phyloP scores from a whole-genome alignment of 2,113 vertebrate species.

The Callospermophilus lateralis region DNA sequence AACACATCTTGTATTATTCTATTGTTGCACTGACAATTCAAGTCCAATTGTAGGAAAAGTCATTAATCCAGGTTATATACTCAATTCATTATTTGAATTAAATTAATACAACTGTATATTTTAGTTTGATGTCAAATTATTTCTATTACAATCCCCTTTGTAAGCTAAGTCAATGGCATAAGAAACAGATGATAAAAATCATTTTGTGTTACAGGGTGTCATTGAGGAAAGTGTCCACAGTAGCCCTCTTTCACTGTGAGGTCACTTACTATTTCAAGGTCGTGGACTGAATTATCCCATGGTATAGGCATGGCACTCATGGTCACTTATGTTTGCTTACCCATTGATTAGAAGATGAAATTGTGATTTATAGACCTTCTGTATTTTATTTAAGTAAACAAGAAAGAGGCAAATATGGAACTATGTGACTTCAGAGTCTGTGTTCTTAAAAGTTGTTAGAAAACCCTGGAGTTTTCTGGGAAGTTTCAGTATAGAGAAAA shows the following conservation, averaged over 20 bases:
- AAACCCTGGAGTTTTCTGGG: not conserved
- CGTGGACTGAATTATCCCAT: accelerated
- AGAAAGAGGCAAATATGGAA: not conserved
- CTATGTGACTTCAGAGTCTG: not conserved
- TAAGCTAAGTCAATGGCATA: not conserved
- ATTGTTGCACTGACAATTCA: not conserved
- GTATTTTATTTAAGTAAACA: not conserved
- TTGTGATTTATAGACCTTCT: not conserved
- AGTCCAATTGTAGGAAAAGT: not conserved
- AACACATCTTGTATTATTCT: not conserved
- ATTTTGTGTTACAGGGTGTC: not conserved
- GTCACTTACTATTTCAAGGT: not conserved
- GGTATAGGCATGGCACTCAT: accelerated
- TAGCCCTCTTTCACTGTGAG: not conserved
- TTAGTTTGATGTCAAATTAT: not conserved
- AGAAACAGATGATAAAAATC: not conserved
- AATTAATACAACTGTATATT: not conserved
- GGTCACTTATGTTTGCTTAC: not conserved
- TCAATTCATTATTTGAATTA: conserved; percentile 14
- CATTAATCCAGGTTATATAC: not conserved
- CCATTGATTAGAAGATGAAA: not conserved
- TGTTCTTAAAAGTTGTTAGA: not conserved
- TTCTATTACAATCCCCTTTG: not conserved
- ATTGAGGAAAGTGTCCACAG: too few relatives aligned
- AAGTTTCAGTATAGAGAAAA: not conserved